A percentile compares a stretch with the other conserved stretches of the same genome.
phyloP scores from a whole-genome alignment of 2,113 vertebrate species.

The Carassius gibelio region DNA sequence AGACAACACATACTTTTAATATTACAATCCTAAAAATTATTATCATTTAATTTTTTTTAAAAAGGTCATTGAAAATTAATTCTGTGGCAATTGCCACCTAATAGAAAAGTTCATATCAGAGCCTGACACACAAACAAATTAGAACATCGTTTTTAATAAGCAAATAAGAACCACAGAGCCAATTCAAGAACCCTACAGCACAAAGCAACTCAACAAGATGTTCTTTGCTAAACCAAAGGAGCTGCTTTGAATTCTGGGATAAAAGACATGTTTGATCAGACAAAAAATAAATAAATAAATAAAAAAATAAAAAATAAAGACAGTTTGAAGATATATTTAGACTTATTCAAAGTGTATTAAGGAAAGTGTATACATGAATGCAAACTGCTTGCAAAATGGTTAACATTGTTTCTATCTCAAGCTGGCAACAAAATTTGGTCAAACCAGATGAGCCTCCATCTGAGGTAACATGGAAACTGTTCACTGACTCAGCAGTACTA shows the following conservation, averaged over 20 bases:
- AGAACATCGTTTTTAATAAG: background rate
- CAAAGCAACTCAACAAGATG: background rate
- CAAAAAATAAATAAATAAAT: too few species aligned
- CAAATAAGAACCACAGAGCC: background rate
- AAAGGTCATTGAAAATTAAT: background rate
- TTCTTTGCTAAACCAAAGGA: background rate
- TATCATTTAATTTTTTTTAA: too few species aligned
- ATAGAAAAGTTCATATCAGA: background rate
- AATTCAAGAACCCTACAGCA: background rate
- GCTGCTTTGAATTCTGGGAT: background rate
- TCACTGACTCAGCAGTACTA: background rate
- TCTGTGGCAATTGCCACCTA: background rate
- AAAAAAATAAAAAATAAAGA: background rate
- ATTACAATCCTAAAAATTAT: too few species aligned
- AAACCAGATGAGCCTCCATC: background rate
- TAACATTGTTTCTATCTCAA: background rate
- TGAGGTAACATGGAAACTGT: background rate
- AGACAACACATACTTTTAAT: too few species aligned
- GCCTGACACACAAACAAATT: background rate
- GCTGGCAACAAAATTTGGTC: background rate
- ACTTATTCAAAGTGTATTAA: background rate
- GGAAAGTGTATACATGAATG: background rate
- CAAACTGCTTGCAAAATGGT: background rate
- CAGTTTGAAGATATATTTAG: slow-evolving; percentile 2
- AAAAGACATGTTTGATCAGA: background rate